These are phyloP conservation scores for Drosophila lowei DNA, from an alignment of 1,140 invertebrate species.

Conservation along the genomic window DNA sequence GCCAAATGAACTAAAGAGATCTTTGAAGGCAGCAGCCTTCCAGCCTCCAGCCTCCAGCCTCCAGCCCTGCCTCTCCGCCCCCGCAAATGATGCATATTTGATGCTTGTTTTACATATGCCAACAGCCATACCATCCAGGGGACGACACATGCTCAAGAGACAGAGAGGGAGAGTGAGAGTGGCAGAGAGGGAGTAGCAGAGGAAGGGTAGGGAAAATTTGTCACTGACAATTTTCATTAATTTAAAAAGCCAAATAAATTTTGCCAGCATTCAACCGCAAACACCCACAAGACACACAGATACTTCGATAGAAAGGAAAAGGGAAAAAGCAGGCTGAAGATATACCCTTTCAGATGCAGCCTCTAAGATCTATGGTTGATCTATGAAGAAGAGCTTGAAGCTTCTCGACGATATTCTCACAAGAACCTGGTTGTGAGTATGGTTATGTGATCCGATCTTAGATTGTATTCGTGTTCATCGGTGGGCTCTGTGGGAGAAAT, in stretches of 20 bases:
- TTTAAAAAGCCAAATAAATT: conserved; percentile 74
- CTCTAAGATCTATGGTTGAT: not conserved
- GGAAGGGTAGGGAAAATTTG: conserved; percentile 44
- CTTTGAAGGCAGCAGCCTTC: conserved; percentile 14
- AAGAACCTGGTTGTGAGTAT: too few species aligned
- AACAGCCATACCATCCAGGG: conserved; percentile 26
- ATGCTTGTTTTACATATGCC: conserved; percentile 75
- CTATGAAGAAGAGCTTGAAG: too few species aligned
- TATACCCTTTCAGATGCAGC: conserved; percentile 10
- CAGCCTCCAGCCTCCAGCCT: not conserved
- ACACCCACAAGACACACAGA: conserved; percentile 13
- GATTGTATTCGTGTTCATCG: too few species aligned
- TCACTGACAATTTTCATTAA: conserved; percentile 80
- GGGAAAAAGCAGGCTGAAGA: too few species aligned
- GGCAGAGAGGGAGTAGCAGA: too few species aligned
- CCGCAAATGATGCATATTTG: conserved; percentile 65
- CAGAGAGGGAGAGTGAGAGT: not conserved
- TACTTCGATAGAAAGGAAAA: too few species aligned
- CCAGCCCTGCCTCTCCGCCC: too few species aligned
- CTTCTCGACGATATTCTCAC: too few species aligned
- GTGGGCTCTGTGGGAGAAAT: too few species aligned
- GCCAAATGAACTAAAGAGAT: conserved; percentile 66
- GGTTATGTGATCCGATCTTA: too few species aligned
- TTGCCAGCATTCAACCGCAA: conserved; percentile 25
- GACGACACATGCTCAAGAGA: conserved; percentile 34